phyloP scores from a whole-genome alignment of 2,113 vertebrate genomes.

The Desmodus rotundus region DNA sequence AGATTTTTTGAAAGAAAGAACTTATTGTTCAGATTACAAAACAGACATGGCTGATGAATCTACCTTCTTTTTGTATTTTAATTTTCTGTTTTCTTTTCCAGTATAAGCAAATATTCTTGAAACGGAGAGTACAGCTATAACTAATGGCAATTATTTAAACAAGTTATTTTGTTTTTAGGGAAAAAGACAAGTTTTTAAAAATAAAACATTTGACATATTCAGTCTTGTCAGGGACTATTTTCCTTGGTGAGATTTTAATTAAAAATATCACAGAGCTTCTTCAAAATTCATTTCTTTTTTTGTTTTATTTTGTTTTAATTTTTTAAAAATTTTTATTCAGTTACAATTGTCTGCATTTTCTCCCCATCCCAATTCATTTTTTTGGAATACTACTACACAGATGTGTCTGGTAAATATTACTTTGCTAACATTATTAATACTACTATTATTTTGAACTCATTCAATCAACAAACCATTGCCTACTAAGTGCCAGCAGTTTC shows the following conservation, averaged over 20 bases:
- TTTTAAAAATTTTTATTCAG: too few species aligned
- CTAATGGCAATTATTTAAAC: slow-evolving; percentile 13
- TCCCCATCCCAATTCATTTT: not conserved
- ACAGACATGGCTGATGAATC: slow-evolving; percentile 75
- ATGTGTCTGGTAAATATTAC: not conserved
- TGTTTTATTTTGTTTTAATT: too few species aligned
- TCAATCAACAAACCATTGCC: not conserved
- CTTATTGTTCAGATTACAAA: slow-evolving; percentile 80
- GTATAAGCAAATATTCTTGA: slow-evolving; percentile 73
- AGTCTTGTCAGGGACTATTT: not conserved
- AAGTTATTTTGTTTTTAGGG: slow-evolving; percentile 12
- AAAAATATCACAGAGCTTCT: not conserved
- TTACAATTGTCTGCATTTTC: too few species aligned
- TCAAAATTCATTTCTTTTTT: not conserved
- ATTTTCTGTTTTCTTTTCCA: slow-evolving; percentile 72
- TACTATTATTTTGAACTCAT: slow-evolving; percentile 15
- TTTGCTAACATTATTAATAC: not conserved
- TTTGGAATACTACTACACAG: not conserved
- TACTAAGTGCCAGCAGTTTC: not conserved
- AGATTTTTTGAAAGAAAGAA: slow-evolving; percentile 77
- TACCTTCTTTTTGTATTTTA: slow-evolving; percentile 73
- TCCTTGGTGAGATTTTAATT: slow-evolving; percentile 11
- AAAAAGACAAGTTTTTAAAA: slow-evolving; percentile 21
- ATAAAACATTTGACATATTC: not conserved
- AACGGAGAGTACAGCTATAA: slow-evolving; percentile 22